A percentile compares a stretch with the other conserved stretches of the same genome.
These are phyloP conservation scores for Ciconia boyciana DNA, from an alignment of 2,113 vertebrate species.

Conservation along the genomic window DNA sequence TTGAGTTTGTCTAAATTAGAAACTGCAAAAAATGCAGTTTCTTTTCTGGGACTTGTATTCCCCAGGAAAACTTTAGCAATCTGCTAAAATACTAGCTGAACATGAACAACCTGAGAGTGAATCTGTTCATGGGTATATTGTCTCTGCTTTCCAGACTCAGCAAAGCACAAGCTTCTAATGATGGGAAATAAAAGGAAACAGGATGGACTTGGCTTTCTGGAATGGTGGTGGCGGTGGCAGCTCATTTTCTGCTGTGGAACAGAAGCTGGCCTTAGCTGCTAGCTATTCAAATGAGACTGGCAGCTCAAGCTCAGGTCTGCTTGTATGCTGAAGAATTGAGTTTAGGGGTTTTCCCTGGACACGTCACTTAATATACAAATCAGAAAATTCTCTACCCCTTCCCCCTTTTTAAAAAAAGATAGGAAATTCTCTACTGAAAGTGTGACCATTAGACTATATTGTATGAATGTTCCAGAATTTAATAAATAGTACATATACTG, in stretches of 20 bases:
- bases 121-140: neutral
- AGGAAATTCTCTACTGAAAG: neutral
- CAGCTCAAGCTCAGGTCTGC: neutral
- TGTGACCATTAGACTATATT: neutral
- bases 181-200: neutral
- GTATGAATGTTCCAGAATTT: neutral
- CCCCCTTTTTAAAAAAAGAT: neutral
- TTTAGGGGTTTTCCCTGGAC: neutral
- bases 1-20: neutral
- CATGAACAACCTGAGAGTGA: neutral
- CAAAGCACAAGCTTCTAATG: neutral
- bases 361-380: neutral
- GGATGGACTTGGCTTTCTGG: constrained; percentile 49
- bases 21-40: neutral
- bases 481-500: neutral
- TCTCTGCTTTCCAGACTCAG: neutral
- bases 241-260: neutral
- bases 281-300: neutral
- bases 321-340: neutral
- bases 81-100: neutral
- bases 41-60: neutral
- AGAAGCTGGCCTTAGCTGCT: neutral
- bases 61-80: neutral
- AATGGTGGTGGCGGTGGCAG: neutral
- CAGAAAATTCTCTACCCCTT: neutral